Percentiles rank a stretch among this genome's conserved stretches.
phyloP scores from a whole-genome alignment of 2,888 invertebrate species.

The Caenorhabditis sp. region DNA sequence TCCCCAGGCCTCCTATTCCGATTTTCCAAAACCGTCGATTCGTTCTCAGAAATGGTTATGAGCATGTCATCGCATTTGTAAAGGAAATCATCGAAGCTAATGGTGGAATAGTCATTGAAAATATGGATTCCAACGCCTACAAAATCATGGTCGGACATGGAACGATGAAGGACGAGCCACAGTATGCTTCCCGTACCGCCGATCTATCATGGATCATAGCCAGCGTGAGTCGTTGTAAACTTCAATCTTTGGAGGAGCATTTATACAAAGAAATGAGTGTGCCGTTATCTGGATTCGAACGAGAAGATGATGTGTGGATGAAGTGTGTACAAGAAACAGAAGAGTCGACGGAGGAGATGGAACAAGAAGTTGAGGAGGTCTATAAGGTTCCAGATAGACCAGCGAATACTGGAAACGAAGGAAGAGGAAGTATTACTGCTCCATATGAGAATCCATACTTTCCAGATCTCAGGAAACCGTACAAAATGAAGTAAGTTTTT shows the following conservation, averaged over 20 bases:
- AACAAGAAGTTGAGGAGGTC: slow-evolving; percentile 39
- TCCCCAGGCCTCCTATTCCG: slow-evolving; percentile 39
- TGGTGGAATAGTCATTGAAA: slow-evolving; percentile 34
- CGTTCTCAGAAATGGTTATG: not conserved
- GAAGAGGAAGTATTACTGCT: not conserved
- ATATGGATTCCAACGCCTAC: slow-evolving; percentile 4
- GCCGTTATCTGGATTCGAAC: slow-evolving; percentile 19
- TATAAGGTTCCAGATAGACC: slow-evolving; percentile 1
- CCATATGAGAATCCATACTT: slow-evolving; percentile 47
- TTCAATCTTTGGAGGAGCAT: slow-evolving; percentile 12
- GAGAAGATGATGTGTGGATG: slow-evolving; percentile 59
- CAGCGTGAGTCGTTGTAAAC: slow-evolving; percentile 34
- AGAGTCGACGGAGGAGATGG: slow-evolving; percentile 31
- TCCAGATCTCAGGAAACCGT: slow-evolving; percentile 50
- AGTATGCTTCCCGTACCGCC: not conserved
- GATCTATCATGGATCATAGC: slow-evolving; percentile 56
- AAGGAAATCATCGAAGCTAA: slow-evolving; percentile 20
- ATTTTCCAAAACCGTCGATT: slow-evolving; percentile 32
- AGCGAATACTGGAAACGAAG: not conserved
- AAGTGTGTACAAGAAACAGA: slow-evolving; percentile 43
- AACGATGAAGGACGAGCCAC: not conserved
- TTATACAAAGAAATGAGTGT: slow-evolving; percentile 7
- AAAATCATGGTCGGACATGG: slow-evolving; percentile 25
- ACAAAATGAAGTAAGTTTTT: slow-evolving; percentile 46
- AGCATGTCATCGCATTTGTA: slow-evolving; percentile 1